Conservation (phyloP, 2,888 invertebrate genomes). For the Resseliella maxima region DNA sequence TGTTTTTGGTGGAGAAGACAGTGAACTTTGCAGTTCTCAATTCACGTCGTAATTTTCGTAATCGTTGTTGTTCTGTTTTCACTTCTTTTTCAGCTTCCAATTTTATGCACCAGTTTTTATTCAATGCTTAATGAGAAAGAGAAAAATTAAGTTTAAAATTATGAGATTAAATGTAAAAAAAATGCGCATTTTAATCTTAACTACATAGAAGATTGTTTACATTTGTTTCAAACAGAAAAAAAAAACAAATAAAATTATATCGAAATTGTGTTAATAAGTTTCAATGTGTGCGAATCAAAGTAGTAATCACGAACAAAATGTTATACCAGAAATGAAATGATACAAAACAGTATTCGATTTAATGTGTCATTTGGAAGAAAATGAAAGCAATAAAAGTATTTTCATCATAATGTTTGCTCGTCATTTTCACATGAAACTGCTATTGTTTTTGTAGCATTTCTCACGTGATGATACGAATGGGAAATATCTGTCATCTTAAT, state of each 20-base stretch:
- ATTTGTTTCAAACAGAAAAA: background rate
- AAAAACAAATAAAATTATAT: too few relatives aligned
- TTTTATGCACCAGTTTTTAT: slow-evolving; percentile 27
- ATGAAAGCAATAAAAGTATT: background rate
- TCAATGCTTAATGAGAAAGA: slow-evolving; percentile 17
- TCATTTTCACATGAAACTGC: background rate
- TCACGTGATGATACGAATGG: background rate
- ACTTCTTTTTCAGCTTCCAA: slow-evolving; percentile 47
- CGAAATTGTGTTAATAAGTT: slow-evolving; percentile 20
- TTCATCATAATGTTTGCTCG: too few relatives aligned
- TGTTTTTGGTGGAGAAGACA: background rate
- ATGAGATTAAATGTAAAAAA: background rate
- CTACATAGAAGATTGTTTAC: background rate
- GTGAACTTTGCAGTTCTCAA: background rate
- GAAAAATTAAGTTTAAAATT: background rate
- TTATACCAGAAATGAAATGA: slow-evolving; percentile 1
- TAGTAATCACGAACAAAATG: background rate
- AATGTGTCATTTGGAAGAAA: slow-evolving; percentile 1
- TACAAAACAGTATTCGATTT: background rate
- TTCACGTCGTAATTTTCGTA: slow-evolving; percentile 1
- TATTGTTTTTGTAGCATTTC: background rate
- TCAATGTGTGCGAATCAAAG: background rate
- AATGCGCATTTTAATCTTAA: slow-evolving; percentile 12
- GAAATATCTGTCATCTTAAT: slow-evolving; percentile 3
- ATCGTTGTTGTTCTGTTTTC: background rate